These are phyloP conservation scores for Sebastiscus albofasciatus DNA, from an alignment of 2,797 vertebrate genomes.

Conservation along the genomic window DNA sequence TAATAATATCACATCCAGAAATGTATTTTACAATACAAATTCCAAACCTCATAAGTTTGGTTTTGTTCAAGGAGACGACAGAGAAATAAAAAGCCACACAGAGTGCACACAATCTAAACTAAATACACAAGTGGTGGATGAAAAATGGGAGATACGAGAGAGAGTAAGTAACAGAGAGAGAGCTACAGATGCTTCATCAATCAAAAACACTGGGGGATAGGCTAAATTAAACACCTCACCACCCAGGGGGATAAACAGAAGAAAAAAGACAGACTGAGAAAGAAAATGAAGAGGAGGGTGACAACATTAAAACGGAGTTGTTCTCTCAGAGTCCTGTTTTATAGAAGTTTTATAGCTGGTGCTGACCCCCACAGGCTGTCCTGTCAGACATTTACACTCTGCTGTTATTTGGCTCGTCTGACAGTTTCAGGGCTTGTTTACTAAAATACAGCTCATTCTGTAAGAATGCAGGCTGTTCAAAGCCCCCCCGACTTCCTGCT, in stretches of 20 bases:
- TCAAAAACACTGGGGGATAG: not conserved
- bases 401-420: conserved; percentile 1
- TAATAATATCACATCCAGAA: no score
- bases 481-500: not conserved
- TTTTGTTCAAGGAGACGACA: not conserved
- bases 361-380: not conserved
- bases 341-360: not conserved
- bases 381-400: conserved; percentile 10
- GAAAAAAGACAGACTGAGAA: not conserved
- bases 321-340: conserved; percentile 8
- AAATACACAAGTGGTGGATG: not conserved
- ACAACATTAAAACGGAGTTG: not conserved
- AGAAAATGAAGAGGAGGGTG: not conserved
- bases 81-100: not conserved
- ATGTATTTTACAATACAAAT: no score
- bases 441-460: not conserved
- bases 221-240: conserved; percentile 36
- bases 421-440: conserved; percentile 14
- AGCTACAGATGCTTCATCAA: conserved; percentile 25
- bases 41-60: no score
- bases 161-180: not conserved
- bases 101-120: not conserved
- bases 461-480: not conserved
- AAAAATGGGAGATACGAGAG: not conserved
- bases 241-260: not conserved